A percentile compares a stretch with the other conserved stretches of the same genome.
These are phyloP conservation scores for Neoscelio sp. DNA, from an alignment of 2,888 invertebrate genomes.

Conservation along the genomic window DNA sequence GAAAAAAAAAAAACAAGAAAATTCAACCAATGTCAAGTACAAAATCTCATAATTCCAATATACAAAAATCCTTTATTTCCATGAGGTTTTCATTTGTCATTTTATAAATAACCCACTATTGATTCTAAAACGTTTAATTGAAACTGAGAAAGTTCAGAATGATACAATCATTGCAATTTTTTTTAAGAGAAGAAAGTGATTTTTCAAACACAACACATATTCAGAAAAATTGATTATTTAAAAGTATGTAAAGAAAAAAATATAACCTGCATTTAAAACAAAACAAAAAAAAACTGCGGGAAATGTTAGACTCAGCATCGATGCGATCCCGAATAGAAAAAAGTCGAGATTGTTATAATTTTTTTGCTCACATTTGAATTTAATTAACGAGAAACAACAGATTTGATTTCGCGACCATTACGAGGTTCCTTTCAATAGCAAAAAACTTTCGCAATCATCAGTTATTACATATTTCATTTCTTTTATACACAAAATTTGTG, in stretches of 20 bases:
- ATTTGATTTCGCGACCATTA: too few relatives aligned
- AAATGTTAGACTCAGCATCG: slow-evolving; percentile 17
- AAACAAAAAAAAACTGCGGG: slow-evolving; percentile 15
- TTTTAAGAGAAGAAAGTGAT: too few relatives aligned
- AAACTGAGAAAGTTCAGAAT: too few relatives aligned
- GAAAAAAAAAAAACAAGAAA: not conserved
- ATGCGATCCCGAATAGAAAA: slow-evolving; percentile 33
- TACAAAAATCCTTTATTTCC: slow-evolving; percentile 19
- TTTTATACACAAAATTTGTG: slow-evolving; percentile 11
- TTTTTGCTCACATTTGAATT: slow-evolving; percentile 45
- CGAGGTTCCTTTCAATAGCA: slow-evolving; percentile 10
- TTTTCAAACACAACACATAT: too few relatives aligned
- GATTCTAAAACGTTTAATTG: not conserved
- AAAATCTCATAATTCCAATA: not conserved
- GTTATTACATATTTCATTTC: slow-evolving; percentile 40
- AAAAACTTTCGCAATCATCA: slow-evolving; percentile 29
- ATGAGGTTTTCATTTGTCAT: not conserved
- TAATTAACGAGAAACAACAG: slow-evolving; percentile 50
- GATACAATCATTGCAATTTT: too few relatives aligned
- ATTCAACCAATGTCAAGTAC: too few relatives aligned
- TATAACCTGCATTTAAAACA: too few relatives aligned
- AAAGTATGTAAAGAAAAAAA: too few relatives aligned
- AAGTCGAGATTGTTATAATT: slow-evolving; percentile 47
- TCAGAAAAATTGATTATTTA: too few relatives aligned
- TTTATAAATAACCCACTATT: not conserved